Percentiles rank a stretch among this genome's conserved stretches.
phyloP scores from a whole-genome alignment of 2,888 invertebrate genomes.

The Trimorus sp. region DNA sequence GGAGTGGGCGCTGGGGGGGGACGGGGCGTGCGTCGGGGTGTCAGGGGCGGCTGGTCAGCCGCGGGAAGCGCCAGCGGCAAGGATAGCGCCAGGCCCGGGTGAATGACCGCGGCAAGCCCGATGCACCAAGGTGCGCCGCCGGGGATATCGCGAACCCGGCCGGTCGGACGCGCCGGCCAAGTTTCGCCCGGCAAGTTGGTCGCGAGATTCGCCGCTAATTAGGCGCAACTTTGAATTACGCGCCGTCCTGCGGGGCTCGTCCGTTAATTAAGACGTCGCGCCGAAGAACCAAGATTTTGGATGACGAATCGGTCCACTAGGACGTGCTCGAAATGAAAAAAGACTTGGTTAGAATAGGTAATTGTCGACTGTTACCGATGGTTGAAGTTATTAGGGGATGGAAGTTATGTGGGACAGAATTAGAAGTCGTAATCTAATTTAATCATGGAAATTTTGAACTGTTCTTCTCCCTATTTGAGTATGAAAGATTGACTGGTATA shows the following conservation, averaged over 20 bases:
- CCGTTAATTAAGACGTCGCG: constrained; percentile 75
- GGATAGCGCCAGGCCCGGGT: constrained; percentile 74
- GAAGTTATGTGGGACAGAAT: no score
- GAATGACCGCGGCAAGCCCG: constrained; percentile 68
- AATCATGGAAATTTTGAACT: no score
- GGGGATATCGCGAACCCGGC: constrained; percentile 61
- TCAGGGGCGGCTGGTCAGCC: constrained; percentile 78
- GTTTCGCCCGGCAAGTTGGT: constrained; percentile 68
- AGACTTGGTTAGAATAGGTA: no score
- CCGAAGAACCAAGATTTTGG: constrained; percentile 55
- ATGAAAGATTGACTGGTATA: no score
- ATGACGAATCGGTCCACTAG: constrained; percentile 50
- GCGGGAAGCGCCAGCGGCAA: constrained; percentile 74
- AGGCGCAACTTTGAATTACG: constrained; percentile 80
- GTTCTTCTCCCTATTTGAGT: no score
- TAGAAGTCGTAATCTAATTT: no score
- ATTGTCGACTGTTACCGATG: no score
- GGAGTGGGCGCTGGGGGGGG: no score
- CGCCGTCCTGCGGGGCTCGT: constrained; percentile 75
- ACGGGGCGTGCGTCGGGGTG: constrained; percentile 74
- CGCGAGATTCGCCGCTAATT: constrained; percentile 79
- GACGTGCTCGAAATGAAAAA: constrained; percentile 18
- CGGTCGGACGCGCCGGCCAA: constrained; percentile 67
- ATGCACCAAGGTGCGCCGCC: constrained; percentile 66
- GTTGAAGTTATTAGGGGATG: no score